Base-by-base conservation (phyloP, 2,888 invertebrate species). In the Drosophila histrio region DNA sequence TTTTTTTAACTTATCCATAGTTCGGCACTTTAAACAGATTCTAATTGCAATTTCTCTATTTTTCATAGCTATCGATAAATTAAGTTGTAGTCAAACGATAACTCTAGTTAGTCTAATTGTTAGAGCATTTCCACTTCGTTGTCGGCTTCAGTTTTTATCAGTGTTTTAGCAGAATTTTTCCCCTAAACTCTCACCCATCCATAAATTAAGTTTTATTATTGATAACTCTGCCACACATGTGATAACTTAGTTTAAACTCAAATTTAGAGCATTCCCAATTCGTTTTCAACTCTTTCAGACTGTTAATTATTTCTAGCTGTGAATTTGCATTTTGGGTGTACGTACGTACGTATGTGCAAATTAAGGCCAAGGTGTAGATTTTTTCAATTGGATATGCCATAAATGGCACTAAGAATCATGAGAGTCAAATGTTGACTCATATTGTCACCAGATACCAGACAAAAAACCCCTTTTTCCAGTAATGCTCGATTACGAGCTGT, bases 341-440 rank as follows among this genome's bases (percentile, higher is more conserved):
- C 36, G 15, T 36, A n/a, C n/a, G 19, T 4, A 49, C 28, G 19
- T 4, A 49, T 22, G 34, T 28, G 21, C 39, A 52, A 59, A 60
- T 65, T 65, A 32, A 36, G 72, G 77, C 56, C 72, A 72, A 76
- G 66, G 73, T 72, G 53, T 15, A 11, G 41, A 30, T 28, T 11
- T 30, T 49, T 57, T 65, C 53, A 52, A 39, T 61, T 61, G 46
- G 32, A 41, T 38, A n/a, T 34, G 41, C 76, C 76, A 28, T 57
- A 72, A 39, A 64, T 64, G 71, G 72, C 19, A 11, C 34, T 24
- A 47, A 72, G 76, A 76, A 72, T 59, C 56, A 60, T 49, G 41
- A 43, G 58, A 58, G 49, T 19, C 17, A 17, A 21, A 38, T 4
- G 38, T 54, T 69, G 69, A 71, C 46, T 75, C 76, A 75, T 49